Percentiles rank a stretch among this genome's conserved stretches.
Evolutionary conservation across 2,888 invertebrate species (phyloP).

Genomic region (Stenoptilia bipunctidactyla): DNA sequence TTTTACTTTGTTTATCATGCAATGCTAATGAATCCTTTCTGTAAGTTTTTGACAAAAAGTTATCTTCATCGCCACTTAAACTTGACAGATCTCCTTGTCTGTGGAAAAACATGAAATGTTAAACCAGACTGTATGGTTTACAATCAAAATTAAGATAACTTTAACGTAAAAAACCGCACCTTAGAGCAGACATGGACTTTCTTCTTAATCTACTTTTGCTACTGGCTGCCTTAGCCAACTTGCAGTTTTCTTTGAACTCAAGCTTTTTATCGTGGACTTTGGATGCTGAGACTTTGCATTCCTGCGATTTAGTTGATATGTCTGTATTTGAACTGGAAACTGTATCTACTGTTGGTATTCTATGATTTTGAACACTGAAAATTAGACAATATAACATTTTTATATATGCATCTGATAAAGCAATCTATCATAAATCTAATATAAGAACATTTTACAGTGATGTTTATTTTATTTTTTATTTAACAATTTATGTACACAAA

Average conservation of each 20-base stretch:
- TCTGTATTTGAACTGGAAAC: slow-evolving; percentile 14
- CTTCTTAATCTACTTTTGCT: slow-evolving; percentile 29
- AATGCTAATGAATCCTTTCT: slow-evolving; percentile 48
- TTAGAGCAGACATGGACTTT: slow-evolving; percentile 37
- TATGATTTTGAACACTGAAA: too few relatives aligned
- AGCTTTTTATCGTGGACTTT: slow-evolving; percentile 10
- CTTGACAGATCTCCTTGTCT: slow-evolving; percentile 22
- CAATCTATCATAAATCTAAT: too few relatives aligned
- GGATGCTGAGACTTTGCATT: slow-evolving; percentile 11
- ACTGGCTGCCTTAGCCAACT: slow-evolving; percentile 13
- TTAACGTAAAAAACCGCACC: too few relatives aligned
- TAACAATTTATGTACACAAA: too few relatives aligned
- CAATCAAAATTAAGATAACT: too few relatives aligned
- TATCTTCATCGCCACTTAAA: slow-evolving; percentile 37
- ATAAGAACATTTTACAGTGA: too few relatives aligned
- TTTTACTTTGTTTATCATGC: slow-evolving; percentile 26
- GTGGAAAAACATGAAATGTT: slow-evolving; percentile 17
- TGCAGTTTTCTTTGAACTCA: slow-evolving; percentile 22
- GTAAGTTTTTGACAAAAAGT: slow-evolving; percentile 19
- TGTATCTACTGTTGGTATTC: slow-evolving; percentile 16
- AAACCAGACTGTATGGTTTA: too few relatives aligned
- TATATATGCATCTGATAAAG: too few relatives aligned
- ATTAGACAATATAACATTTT: too few relatives aligned
- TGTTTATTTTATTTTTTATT: too few relatives aligned
- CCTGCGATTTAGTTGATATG: slow-evolving; percentile 12